Evolutionary conservation across 2,113 vertebrate genomes (phyloP).

Genomic region (Hemicordylus capensis): DNA sequence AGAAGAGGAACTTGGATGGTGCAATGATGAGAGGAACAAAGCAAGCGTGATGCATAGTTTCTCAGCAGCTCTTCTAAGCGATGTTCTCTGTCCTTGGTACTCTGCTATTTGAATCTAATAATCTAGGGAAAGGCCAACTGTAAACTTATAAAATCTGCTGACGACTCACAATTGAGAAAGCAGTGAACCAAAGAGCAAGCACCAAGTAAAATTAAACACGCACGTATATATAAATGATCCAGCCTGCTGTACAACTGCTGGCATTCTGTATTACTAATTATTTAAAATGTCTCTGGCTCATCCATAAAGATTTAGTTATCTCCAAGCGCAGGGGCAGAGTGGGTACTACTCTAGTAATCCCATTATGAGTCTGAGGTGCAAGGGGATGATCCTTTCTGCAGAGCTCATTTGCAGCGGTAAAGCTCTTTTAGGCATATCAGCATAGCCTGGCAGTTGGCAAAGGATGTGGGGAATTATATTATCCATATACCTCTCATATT

Average conservation of each 20-base stretch:
- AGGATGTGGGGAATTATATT: background rate
- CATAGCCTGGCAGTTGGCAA: background rate
- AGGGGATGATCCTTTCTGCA: background rate
- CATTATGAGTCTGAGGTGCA: background rate
- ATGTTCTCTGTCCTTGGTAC: background rate
- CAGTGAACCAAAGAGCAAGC: background rate
- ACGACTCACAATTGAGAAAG: background rate
- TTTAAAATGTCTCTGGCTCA: background rate
- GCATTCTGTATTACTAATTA: background rate
- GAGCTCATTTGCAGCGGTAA: background rate
- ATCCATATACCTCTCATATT: background rate
- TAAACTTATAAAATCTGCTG: slow-evolving; percentile 8
- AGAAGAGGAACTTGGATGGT: background rate
- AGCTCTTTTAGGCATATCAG: slow-evolving; percentile 15
- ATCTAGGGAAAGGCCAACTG: background rate
- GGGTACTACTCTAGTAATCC: background rate
- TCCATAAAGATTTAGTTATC: background rate
- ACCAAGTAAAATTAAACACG: slow-evolving; percentile 2
- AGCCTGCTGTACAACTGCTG: background rate
- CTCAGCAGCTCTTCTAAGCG: background rate
- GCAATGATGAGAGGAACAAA: too few relatives aligned
- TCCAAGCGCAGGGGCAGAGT: slow-evolving; percentile 9
- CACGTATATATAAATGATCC: background rate
- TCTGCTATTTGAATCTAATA: slow-evolving; percentile 15
- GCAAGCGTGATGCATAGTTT: background rate